Evolutionary conservation across 2,797 vertebrate genomes (phyloP), one percentile per base, ranked within the genome.

Genomic region (Gadopsis bispinosus): DNA sequence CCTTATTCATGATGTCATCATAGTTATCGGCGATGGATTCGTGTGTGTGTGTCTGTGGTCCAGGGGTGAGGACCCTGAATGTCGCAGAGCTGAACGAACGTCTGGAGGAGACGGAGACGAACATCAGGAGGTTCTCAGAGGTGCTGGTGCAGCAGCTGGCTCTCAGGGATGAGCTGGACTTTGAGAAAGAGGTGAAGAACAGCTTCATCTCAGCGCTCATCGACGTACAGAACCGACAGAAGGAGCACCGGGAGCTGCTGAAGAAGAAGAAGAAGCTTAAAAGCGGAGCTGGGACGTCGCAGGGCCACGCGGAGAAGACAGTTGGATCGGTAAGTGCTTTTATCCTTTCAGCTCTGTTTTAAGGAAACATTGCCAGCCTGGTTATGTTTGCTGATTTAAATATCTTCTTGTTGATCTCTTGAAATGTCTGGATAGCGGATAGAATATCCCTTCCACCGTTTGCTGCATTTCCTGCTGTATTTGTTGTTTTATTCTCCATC

Each of bases 131-230:
- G 80, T 96, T 96, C 81, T 99, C 97, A 0, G 98, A 99, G 90
- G 97, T 98, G 87, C 95, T 99, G 83, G 96, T 99, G 14, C 96
- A 96, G 91, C 97, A 98, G 77, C 86, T 99, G 92, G 98, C 97
- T n/a, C 90, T 96, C 68, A 94, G 98, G 75, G 98, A 99, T n/a
- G 98, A 99, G 91, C 95, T 99, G 81, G 97, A 98, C 75, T 99
- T 99, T 82, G 97, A 99, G 88, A 99, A 99, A 82, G 98, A 99
- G 90, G 98, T 99, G 92, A 99, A 99, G 92, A 99, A 99, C 95
- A 96, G 96, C 89, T 99, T 99, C 88, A 99, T 99, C 92, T 98
- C 97, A 2, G 93, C 96, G n/a, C 97, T 99, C 83, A 99, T 99
- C 0, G 97, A 99, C 58, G 96, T 99, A 3, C 98, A 99, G 51